phyloP scores from a whole-genome alignment of 2,888 invertebrate species.

The Chaetoderma sp. region DNA sequence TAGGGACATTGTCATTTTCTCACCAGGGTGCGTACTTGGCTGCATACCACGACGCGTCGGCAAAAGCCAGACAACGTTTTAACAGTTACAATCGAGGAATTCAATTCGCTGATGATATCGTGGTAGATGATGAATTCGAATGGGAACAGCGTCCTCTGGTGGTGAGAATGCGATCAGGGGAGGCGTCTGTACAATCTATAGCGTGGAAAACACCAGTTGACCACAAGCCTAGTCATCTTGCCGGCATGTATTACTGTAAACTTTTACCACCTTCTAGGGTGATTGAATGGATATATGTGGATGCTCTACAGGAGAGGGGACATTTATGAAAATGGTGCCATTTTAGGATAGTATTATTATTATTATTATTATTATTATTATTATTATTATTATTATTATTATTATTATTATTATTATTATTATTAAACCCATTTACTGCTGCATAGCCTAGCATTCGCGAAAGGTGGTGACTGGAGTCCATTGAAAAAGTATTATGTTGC shows the following conservation, averaged over 20 bases:
- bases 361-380: no score
- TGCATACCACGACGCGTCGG: slow-evolving; percentile 1
- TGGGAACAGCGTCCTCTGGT: slow-evolving; percentile 3
- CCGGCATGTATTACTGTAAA: slow-evolving; percentile 4
- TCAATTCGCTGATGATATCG: slow-evolving; percentile 2
- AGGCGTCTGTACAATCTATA: neutral
- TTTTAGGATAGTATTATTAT: no score
- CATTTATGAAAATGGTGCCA: no score
- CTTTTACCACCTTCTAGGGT: slow-evolving; percentile 1
- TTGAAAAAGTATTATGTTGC: no score
- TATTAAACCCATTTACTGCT: no score
- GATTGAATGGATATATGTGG: slow-evolving; percentile 8
- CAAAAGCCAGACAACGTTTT: neutral
- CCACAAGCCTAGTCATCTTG: slow-evolving; percentile 2
- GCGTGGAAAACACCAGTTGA: slow-evolving; percentile 6
- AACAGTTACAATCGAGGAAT: neutral
- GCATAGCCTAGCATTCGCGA: no score
- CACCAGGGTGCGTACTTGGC: neutral
- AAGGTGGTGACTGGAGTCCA: no score
- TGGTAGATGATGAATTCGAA: neutral
- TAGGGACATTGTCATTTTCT: neutral
- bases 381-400: no score
- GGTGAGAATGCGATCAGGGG: neutral
- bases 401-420: no score
- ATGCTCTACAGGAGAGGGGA: neutral